A percentile compares a stretch with the other conserved stretches of the same genome.
phyloP scores from a whole-genome alignment of 2,113 vertebrate genomes.

The Aptenodytes forsteri region DNA sequence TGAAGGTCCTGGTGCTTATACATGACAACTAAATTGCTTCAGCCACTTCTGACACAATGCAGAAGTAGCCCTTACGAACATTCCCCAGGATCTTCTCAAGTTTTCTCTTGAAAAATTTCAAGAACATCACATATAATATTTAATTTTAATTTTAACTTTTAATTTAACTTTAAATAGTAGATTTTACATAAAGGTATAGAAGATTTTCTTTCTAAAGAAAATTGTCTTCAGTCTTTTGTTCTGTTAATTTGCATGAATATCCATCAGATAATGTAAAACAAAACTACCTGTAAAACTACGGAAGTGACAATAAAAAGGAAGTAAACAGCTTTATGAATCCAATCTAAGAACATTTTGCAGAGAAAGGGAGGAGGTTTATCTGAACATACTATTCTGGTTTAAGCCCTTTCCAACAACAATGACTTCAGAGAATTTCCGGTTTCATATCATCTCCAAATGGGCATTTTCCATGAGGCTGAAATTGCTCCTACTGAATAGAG shows the following conservation, averaged over 20 bases:
- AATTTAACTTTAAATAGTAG: not conserved
- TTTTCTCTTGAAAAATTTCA: not conserved
- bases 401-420: not conserved
- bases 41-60: not conserved
- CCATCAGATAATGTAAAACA: not conserved
- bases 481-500: not conserved
- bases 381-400: not conserved
- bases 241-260: not conserved
- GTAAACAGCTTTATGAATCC: not conserved
- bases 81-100: rapidly evolving
- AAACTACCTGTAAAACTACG: not conserved
- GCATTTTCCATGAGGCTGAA: not conserved
- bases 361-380: not conserved
- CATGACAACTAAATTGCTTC: not conserved
- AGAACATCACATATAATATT: not conserved
- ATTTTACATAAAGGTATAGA: not conserved
- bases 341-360: not conserved
- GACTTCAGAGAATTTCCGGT: not conserved
- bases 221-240: not conserved
- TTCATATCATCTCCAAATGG: not conserved
- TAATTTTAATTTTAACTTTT: not conserved
- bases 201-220: not conserved
- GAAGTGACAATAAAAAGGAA: not conserved
- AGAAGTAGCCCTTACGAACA: not conserved
- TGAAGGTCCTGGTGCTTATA: not conserved